Base-by-base conservation (phyloP, 1,140 invertebrate species). In the Diploscapter pachys region DNA sequence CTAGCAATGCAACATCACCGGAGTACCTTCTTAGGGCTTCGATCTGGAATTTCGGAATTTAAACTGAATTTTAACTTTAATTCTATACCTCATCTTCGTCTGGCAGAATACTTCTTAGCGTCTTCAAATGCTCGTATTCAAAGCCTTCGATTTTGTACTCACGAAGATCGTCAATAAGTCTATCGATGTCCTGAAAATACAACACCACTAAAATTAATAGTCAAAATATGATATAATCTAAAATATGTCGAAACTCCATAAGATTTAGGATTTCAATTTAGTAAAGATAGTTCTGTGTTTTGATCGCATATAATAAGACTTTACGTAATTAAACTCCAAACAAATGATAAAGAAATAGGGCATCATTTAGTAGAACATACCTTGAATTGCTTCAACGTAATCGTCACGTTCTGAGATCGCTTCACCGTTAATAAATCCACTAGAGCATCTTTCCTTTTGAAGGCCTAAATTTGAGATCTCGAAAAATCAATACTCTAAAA, bases 271-370 rank as follows among this genome's bases (percentile, higher is more conserved):
- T 11, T 59, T 11, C 9, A 31, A 11, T 59, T 59, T 11, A 59
- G 9, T 11, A 11, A 59, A 59, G 9, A 11, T 59, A 31, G 57
- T 11, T 11, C 9, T 11, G 9, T 11, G 31, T 11, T 31, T 11
- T 59, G 31, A 31, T 11, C 57, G 9, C 9, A 59, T 11, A 31
- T 11, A 11, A 11, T 68, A 55, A 55, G 57, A 55, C 53, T 68
- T 55, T 68, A 53, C 52, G 66, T 52, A 68, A 68, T 68, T 68
- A 55, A 68, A 68, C 66, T 55, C 66, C 66, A 68, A 55, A 52
- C 66, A 52, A 55, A 97, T 90, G 87, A 65, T 74, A 74, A 74
- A 67, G 73, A 67, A 74, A 67, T 67, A 67, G 65, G 68, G 65
- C 70, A 74, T 67, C 73, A 74, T 67, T 74, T 31, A 31, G 31